Evolutionary conservation across 2,888 invertebrate species (phyloP).

Genomic region (Hypomecis atomaria): DNA sequence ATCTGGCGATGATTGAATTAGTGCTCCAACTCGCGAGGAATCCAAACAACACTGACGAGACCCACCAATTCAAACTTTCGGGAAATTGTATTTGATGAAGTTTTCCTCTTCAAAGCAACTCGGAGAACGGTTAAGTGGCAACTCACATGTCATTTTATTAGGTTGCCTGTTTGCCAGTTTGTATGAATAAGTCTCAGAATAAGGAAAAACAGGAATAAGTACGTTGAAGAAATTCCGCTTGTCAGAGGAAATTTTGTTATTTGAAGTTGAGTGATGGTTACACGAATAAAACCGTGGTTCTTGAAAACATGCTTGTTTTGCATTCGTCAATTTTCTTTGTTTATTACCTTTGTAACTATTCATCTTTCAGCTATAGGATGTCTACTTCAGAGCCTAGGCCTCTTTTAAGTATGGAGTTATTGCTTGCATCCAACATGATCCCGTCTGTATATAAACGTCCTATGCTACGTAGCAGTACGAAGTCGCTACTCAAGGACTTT

Average conservation of each 20-base stretch:
- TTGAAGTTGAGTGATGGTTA: slow-evolving; percentile 12
- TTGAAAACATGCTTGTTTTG: neutral
- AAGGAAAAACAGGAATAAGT: too few relatives aligned
- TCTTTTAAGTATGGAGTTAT: too few relatives aligned
- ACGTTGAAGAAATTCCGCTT: slow-evolving; percentile 16
- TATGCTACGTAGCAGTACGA: too few relatives aligned
- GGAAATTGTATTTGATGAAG: slow-evolving; percentile 33
- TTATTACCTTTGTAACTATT: too few relatives aligned
- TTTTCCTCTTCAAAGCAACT: slow-evolving; percentile 27
- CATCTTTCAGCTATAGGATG: too few relatives aligned
- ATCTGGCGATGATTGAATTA: slow-evolving; percentile 8
- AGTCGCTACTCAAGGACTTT: too few relatives aligned
- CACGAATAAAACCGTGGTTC: neutral
- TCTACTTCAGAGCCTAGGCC: too few relatives aligned
- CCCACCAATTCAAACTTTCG: slow-evolving; percentile 25
- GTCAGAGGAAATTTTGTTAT: slow-evolving; percentile 8
- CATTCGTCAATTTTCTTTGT: neutral
- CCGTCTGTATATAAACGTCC: too few relatives aligned
- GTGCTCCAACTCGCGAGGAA: slow-evolving; percentile 11
- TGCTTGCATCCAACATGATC: too few relatives aligned
- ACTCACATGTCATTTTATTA: slow-evolving; percentile 34
- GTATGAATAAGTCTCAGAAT: too few relatives aligned
- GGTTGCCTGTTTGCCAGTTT: slow-evolving; percentile 26
- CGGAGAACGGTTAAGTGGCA: slow-evolving; percentile 26
- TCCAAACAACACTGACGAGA: slow-evolving; percentile 12